phyloP scores from a whole-genome alignment of 2,888 invertebrate genomes.

The Drosophila fungiperda region DNA sequence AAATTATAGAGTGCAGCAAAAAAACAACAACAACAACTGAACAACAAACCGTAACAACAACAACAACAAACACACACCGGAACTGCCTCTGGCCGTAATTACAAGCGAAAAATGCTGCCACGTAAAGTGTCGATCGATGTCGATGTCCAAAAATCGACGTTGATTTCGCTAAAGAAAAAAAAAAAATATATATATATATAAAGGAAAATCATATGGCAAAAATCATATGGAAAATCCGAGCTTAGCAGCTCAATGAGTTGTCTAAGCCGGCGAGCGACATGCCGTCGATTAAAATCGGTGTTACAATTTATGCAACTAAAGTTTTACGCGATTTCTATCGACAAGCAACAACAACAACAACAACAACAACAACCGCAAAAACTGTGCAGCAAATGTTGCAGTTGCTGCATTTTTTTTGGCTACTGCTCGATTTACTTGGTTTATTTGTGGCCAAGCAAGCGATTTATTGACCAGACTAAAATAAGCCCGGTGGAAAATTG shows the following conservation, averaged over 20 bases:
- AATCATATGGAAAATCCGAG: constrained; percentile 4
- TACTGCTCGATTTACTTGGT: constrained; percentile 33
- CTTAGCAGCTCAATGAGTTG: constrained; percentile 65
- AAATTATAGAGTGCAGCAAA: constrained; percentile 63
- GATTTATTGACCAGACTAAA: constrained; percentile 63
- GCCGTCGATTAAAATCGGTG: constrained; percentile 78
- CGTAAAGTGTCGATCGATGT: constrained; percentile 68
- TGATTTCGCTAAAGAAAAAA: constrained; percentile 15
- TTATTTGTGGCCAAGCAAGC: constrained; percentile 71
- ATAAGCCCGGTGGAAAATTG: constrained; percentile 50
- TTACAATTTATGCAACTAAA: constrained; percentile 81
- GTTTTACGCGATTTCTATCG: constrained; percentile 76
- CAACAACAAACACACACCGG: constrained; percentile 49
- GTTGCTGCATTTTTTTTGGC: constrained; percentile 55
- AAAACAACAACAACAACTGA: constrained; percentile 3
- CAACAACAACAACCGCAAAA: constrained; percentile 25
- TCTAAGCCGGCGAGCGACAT: constrained; percentile 67
- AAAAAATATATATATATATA: not conserved
- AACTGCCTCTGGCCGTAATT: constrained; percentile 76
- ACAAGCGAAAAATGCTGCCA: constrained; percentile 51
- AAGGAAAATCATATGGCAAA: too few species aligned
- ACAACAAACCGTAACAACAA: constrained; percentile 3
- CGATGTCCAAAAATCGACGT: constrained; percentile 31
- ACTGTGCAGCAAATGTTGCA: constrained; percentile 43
- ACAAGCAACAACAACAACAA: constrained; percentile 18